Conservation (phyloP, 2,113 vertebrate species). For the Cyprinodon brontotheroides region DNA sequence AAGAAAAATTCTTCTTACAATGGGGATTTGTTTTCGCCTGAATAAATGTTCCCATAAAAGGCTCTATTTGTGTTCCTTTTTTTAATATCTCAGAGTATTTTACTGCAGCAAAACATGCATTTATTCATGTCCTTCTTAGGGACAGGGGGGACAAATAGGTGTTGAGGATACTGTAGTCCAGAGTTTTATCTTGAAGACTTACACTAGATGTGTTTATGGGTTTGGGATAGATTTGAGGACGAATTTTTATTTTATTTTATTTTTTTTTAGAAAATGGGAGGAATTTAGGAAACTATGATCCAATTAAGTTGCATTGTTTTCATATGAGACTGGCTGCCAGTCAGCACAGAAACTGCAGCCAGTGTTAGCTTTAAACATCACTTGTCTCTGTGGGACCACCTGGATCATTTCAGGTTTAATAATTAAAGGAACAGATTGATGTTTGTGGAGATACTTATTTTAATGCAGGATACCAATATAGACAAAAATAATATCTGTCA, state of each 20-base stretch:
- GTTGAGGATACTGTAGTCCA: not conserved
- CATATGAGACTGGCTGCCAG: constrained; percentile 26
- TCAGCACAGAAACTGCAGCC: constrained; percentile 25
- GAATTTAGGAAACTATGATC: not conserved
- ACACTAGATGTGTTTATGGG: not conserved
- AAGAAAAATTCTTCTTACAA: too few species aligned
- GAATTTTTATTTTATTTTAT: not conserved
- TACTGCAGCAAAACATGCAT: not conserved
- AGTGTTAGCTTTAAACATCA: constrained; percentile 5
- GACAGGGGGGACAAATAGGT: not conserved
- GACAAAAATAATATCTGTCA: constrained; percentile 26
- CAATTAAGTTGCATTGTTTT: constrained; percentile 47
- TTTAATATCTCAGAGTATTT: not conserved
- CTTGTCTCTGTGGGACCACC: not conserved
- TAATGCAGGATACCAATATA: constrained; percentile 11
- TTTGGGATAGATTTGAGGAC: not conserved
- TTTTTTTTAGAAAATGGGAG: not conserved
- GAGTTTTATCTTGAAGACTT: not conserved
- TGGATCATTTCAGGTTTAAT: not conserved
- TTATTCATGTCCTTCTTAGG: not conserved
- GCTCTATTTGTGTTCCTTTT: not conserved
- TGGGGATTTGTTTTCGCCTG: too few species aligned
- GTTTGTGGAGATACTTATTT: constrained; percentile 14
- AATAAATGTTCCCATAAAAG: not conserved
- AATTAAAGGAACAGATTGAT: constrained; percentile 13